These are phyloP conservation scores for Bubo bubo DNA, from an alignment of 2,113 vertebrate species.

Conservation along the genomic window DNA sequence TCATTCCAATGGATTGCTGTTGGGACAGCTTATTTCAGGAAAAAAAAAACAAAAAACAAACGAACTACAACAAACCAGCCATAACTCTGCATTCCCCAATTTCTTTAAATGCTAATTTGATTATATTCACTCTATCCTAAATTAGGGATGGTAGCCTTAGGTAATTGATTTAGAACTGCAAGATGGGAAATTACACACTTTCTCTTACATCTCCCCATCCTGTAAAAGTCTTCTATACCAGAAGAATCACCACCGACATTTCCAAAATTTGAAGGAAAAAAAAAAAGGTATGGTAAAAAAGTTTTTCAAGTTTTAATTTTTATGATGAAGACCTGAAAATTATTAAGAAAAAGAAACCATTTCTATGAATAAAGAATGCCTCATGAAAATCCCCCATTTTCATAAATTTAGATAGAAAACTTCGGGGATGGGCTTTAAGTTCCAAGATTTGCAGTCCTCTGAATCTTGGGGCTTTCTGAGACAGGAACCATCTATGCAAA, in stretches of 20 bases:
- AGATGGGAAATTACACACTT: background rate
- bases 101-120: background rate
- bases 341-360: background rate
- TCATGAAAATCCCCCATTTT: background rate
- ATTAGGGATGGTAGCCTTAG: too few relatives aligned
- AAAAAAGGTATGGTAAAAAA: background rate
- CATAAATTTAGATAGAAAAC: background rate
- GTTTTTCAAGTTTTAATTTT: background rate
- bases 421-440: background rate
- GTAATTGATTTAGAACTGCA: background rate
- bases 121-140: background rate
- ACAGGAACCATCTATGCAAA: background rate
- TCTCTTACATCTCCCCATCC: background rate
- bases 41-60: background rate
- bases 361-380: background rate
- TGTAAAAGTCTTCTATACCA: background rate
- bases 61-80: background rate
- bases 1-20: background rate
- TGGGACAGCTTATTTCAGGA: background rate
- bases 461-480: background rate
- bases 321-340: background rate
- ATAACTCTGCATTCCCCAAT: background rate
- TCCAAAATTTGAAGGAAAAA: background rate
- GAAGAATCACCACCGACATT: background rate
- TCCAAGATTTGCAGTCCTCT: background rate